These are phyloP conservation scores for Tetramorium simillimum DNA, from an alignment of 1,140 invertebrate species.

Conservation along the genomic window DNA sequence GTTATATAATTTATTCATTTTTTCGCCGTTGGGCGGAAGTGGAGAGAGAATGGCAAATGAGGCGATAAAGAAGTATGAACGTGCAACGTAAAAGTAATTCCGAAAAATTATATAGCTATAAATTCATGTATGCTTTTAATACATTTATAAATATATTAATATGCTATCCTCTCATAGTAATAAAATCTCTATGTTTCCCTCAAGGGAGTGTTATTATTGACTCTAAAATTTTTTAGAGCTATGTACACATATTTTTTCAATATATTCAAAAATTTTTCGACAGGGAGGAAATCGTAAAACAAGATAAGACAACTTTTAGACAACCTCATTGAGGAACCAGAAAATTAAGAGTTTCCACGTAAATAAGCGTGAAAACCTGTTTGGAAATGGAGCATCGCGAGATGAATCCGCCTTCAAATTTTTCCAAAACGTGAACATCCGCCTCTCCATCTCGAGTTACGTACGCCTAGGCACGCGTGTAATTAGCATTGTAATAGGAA, in stretches of 20 bases:
- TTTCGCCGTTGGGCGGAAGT: not conserved
- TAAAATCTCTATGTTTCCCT: not conserved
- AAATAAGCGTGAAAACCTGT: slow-evolving; percentile 28
- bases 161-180: not conserved
- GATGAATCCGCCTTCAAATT: slow-evolving; percentile 8
- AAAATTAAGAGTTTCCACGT: slow-evolving; percentile 24
- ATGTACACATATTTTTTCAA: not conserved
- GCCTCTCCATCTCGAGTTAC: slow-evolving; percentile 13
- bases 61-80: not conserved
- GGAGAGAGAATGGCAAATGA: not conserved
- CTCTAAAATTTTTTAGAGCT: not conserved
- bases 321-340: not conserved
- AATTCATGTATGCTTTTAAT: not conserved
- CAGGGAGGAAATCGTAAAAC: not conserved
- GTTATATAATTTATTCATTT: slow-evolving; percentile 20
- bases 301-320: not conserved
- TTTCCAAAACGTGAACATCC: not conserved
- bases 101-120: not conserved
- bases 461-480: slow-evolving; percentile 41
- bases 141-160: slow-evolving; percentile 10
- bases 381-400: not conserved
- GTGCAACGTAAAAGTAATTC: not conserved
- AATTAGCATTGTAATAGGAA: slow-evolving; percentile 43
- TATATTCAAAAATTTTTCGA: not conserved
- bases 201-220: not conserved